These are phyloP conservation scores for Madoqua kirkii DNA, from an alignment of 2,113 vertebrate genomes.

Conservation along the genomic window DNA sequence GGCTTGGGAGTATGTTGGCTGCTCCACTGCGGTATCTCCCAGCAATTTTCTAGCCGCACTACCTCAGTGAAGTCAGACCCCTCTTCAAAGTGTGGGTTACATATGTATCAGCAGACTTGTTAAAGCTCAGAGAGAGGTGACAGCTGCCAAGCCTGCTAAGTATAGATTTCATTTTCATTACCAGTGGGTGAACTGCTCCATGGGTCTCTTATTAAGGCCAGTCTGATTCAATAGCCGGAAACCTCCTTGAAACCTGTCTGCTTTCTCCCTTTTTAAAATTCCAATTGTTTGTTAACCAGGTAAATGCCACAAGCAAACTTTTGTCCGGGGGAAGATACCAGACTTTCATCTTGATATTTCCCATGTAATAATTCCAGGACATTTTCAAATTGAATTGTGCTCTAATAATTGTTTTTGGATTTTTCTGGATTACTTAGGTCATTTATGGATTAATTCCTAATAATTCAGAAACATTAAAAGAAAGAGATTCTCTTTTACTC, in stretches of 20 bases:
- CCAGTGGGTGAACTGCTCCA: constrained; percentile 41
- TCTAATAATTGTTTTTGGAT: not conserved
- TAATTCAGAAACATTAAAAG: not conserved
- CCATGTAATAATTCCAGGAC: not conserved
- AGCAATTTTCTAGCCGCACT: constrained; percentile 16
- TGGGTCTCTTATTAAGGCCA: constrained; percentile 66
- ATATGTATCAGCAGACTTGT: constrained; percentile 27
- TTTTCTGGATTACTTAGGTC: not conserved
- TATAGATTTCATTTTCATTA: constrained; percentile 71
- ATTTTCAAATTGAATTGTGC: not conserved
- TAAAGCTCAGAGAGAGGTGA: constrained; percentile 63
- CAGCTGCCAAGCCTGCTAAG: constrained; percentile 64
- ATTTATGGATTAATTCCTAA: not conserved
- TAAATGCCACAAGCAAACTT: not conserved
- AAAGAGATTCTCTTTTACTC: not conserved
- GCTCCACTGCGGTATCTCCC: not conserved
- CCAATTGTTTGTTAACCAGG: constrained; percentile 53
- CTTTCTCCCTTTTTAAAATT: not conserved
- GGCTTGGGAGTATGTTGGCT: not conserved
- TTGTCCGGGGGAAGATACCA: not conserved
- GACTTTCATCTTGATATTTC: not conserved
- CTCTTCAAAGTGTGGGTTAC: constrained; percentile 27
- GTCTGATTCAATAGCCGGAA: constrained; percentile 62
- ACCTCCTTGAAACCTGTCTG: constrained; percentile 1
- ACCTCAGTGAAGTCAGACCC: not conserved